A percentile compares a stretch with the other conserved stretches of the same genome.
Evolutionary conservation across 1,140 invertebrate species (phyloP).

Genomic region (Drosophila erecta): DNA sequence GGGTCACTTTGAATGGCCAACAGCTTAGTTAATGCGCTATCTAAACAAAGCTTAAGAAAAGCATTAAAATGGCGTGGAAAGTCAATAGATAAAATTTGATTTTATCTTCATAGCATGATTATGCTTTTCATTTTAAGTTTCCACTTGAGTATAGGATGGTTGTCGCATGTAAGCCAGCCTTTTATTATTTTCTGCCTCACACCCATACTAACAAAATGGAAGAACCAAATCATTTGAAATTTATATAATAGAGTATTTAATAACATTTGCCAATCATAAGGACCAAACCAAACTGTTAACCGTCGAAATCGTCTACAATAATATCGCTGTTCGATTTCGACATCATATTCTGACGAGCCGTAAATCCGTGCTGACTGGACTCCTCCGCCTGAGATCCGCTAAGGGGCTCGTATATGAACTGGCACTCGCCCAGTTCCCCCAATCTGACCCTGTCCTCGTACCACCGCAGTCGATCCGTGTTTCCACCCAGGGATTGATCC

Average conservation of each 20-base stretch:
- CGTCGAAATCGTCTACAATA: background rate
- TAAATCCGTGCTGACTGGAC: background rate
- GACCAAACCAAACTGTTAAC: background rate
- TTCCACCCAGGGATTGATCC: slow-evolving; percentile 76
- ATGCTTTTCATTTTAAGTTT: background rate
- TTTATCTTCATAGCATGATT: background rate
- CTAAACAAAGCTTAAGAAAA: background rate
- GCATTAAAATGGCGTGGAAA: background rate
- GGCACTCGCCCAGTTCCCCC: slow-evolving; percentile 58
- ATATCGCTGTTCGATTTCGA: background rate
- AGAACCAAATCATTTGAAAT: background rate
- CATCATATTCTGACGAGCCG: background rate
- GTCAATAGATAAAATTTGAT: background rate
- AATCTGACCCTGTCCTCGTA: slow-evolving; percentile 54
- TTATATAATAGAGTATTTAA: background rate
- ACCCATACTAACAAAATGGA: no score
- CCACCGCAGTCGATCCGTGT: slow-evolving; percentile 75
- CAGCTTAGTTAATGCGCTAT: background rate
- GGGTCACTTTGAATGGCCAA: slow-evolving; percentile 15
- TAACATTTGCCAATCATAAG: slow-evolving; percentile 6
- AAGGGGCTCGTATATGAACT: slow-evolving; percentile 64
- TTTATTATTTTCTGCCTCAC: background rate
- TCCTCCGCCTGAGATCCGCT: slow-evolving; percentile 4
- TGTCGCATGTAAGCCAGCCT: no score
- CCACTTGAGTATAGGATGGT: no score